Evolutionary conservation across 2,888 invertebrate genomes (phyloP), one percentile per base, ranked within the genome.

Genomic region (Rhagium mordax): DNA sequence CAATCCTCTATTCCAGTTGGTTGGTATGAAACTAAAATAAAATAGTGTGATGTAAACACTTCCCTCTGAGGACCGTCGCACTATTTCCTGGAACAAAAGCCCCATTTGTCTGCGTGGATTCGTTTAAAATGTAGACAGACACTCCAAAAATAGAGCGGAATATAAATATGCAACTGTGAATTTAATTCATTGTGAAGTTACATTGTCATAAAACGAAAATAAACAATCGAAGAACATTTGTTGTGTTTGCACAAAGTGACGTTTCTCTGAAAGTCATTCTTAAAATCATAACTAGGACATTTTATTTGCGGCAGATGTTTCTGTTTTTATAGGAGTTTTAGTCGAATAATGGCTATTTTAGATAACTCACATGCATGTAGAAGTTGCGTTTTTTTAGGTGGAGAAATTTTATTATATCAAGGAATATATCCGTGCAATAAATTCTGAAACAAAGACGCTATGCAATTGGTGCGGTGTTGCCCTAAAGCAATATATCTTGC

Each of bases 371-470:
- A 41, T 41, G n/a, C 4, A n/a, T n/a, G n/a, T 13, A 41, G 3
- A 41, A 41, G 13, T 4, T 13, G 4, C n/a, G 41, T 4, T n/a
- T 65, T 65, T 53, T 65, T 53, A 53, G 18, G 29, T 64, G 51
- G 8, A 51, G n/a, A 64, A n/a, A 51, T 64, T 64, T 64, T 76
- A 76, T 72, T 76, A 72, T 76, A 74, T 74, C 76, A 70, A 65
- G 71, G 67, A 70, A 77, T 67, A 75, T 66, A 72, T 71, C 76
- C 70, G 67, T 29, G 69, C 74, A 70, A 82, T 82, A 82, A 82
- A 82, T 82, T 80, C 74, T 64, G 78, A 81, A 80, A 82, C 82
- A 82, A 80, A 80, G 80, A 79, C 78, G 79, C 74, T 80, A 77
- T 79, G 80, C 81, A 81, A 79, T 80, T 79, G 78, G 80, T 78